Evolutionary conservation across 2,113 vertebrate species (phyloP).

Genomic region (Pavo muticus): DNA sequence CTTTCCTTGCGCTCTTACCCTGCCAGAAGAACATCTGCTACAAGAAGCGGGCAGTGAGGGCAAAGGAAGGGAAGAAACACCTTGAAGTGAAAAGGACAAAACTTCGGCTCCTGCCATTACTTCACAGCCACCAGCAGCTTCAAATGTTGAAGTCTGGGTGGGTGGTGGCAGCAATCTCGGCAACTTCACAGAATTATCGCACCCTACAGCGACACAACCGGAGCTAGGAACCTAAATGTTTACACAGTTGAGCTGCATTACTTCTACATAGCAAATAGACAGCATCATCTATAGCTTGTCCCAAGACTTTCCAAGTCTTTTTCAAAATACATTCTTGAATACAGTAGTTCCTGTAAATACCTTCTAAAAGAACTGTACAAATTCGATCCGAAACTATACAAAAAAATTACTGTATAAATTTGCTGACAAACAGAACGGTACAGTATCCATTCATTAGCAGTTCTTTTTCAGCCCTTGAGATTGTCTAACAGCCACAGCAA

Average conservation of each 20-base stretch:
- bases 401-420: slow-evolving; percentile 19
- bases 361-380: slow-evolving; percentile 29
- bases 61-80: not conserved
- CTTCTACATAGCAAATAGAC: slow-evolving; percentile 23
- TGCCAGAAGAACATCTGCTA: not conserved
- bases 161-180: slow-evolving; percentile 17
- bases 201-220: slow-evolving; percentile 6
- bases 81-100: not conserved
- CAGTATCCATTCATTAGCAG: slow-evolving; percentile 16
- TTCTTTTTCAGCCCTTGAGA: slow-evolving; percentile 67
- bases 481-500: slow-evolving; percentile 69
- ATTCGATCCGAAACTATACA: slow-evolving; percentile 25
- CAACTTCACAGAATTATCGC: slow-evolving; percentile 28
- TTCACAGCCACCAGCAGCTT: not conserved
- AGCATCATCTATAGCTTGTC: slow-evolving; percentile 40
- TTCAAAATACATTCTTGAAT: slow-evolving; percentile 69
- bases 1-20: not conserved
- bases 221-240: not conserved
- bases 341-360: slow-evolving; percentile 70
- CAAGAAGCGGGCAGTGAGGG: not conserved
- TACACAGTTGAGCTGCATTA: slow-evolving; percentile 1
- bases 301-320: slow-evolving; percentile 11
- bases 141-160: not conserved
- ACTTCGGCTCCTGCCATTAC: slow-evolving; percentile 44
- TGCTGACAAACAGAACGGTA: slow-evolving; percentile 32